These are phyloP conservation scores for Eufriesea mexicana DNA, from an alignment of 1,140 invertebrate genomes.

Conservation along the genomic window DNA sequence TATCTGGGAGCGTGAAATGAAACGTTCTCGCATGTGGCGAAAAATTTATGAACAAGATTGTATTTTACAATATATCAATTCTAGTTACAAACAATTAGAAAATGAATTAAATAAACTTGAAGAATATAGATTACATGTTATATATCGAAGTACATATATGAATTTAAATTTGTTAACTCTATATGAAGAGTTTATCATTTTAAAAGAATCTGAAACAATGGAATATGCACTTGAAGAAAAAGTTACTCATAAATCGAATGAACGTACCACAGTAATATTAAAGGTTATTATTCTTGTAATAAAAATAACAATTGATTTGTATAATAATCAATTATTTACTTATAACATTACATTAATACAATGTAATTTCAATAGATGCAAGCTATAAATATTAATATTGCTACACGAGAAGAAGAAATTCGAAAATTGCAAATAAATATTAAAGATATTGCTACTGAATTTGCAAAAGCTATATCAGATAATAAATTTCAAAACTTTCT, in stretches of 20 bases:
- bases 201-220: slow-evolving; percentile 88
- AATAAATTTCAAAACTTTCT: slow-evolving; percentile 90
- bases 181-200: slow-evolving; percentile 90
- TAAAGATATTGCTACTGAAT: slow-evolving; percentile 82
- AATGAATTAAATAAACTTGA: slow-evolving; percentile 84
- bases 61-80: slow-evolving; percentile 84
- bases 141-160: slow-evolving; percentile 85
- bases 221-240: slow-evolving; percentile 85
- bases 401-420: slow-evolving; percentile 24
- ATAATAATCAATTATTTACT: neutral
- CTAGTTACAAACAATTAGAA: slow-evolving; percentile 86
- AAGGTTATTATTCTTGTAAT: slow-evolving; percentile 39
- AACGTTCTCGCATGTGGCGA: slow-evolving; percentile 68
- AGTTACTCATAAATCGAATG: slow-evolving; percentile 78
- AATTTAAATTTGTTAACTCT: slow-evolving; percentile 87
- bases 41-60: slow-evolving; percentile 85
- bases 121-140: slow-evolving; percentile 85
- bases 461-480: slow-evolving; percentile 84
- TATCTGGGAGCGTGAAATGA: slow-evolving; percentile 76
- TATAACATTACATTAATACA: neutral
- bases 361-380: slow-evolving; percentile 61
- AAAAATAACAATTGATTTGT: neutral
- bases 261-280: neutral
- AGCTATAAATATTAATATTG: slow-evolving; percentile 57
- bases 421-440: slow-evolving; percentile 84